These are phyloP conservation scores for Macropus fuliginosus DNA, from an alignment of 2,797 vertebrate species.

Conservation along the genomic window DNA sequence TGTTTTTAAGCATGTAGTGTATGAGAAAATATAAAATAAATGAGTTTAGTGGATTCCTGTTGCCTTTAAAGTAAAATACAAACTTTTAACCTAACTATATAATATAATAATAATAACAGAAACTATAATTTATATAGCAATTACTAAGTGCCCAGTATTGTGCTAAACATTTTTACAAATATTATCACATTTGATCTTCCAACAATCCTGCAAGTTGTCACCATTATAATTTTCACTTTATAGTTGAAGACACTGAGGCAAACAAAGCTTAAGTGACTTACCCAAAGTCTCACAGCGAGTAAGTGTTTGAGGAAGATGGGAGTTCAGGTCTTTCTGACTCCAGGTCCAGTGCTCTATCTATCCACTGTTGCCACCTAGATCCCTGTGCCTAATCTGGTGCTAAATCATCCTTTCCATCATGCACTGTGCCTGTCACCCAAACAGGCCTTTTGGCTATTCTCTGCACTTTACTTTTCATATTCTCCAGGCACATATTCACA, in stretches of 20 bases:
- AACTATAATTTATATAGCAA: not conserved
- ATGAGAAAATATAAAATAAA: not conserved
- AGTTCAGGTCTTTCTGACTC: not conserved
- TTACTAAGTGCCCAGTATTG: not conserved
- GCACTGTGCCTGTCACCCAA: not conserved
- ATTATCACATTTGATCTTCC: not conserved
- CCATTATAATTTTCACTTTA: not conserved
- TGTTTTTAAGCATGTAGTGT: not conserved
- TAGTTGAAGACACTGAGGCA: not conserved
- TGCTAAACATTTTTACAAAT: not conserved
- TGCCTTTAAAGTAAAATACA: not conserved
- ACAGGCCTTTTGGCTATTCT: not conserved
- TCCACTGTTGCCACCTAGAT: not conserved
- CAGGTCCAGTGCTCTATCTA: not conserved
- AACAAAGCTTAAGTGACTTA: not conserved
- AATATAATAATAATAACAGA: not conserved
- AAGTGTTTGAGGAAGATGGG: not conserved
- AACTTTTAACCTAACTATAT: not conserved
- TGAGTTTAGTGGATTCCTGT: not conserved
- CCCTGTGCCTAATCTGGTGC: not conserved
- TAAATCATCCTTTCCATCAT: not conserved
- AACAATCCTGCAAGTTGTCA: not conserved
- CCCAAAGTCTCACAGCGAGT: not conserved
- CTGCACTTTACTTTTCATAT: not conserved
- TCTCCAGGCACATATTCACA: not conserved